Conservation (phyloP, 2,797 vertebrate genomes). For the Spinus olivaceus region DNA sequence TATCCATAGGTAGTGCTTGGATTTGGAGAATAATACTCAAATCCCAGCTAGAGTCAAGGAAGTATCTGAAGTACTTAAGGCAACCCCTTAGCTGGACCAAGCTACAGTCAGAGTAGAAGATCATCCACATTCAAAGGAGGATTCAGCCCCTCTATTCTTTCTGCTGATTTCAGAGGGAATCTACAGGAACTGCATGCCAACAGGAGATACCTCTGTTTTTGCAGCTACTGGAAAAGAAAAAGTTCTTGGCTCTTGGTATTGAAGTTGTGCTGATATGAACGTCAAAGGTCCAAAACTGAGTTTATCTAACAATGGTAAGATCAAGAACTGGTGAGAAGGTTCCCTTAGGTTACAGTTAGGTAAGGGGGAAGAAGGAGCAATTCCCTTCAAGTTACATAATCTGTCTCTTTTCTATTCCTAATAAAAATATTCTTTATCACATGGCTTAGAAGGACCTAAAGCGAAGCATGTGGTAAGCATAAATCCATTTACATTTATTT, state of each 20-base stretch:
- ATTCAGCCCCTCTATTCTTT: not conserved
- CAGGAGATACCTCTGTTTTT: not conserved
- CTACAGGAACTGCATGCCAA: not conserved
- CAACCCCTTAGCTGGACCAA: not conserved
- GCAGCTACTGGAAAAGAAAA: not conserved
- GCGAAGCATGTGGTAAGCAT: not conserved
- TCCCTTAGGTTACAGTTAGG: not conserved
- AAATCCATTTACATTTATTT: not conserved
- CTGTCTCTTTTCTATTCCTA: not conserved
- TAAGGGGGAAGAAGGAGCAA: not conserved
- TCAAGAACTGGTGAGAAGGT: not conserved
- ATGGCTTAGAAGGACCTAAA: not conserved
- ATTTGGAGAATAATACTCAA: not conserved
- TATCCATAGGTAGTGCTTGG: not conserved
- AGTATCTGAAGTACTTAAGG: not conserved
- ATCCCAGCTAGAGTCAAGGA: not conserved
- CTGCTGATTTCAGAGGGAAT: not conserved
- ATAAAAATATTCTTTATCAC: not conserved
- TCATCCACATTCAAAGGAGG: not conserved
- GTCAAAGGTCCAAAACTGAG: not conserved
- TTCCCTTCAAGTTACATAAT: not conserved
- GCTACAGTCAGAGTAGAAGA: not conserved
- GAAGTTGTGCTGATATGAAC: not conserved
- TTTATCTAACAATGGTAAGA: not conserved
- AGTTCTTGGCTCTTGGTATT: not conserved